A percentile compares a stretch with the other conserved stretches of the same genome.
These are phyloP conservation scores for Selenia dentaria DNA, from an alignment of 2,888 invertebrate genomes.

Conservation along the genomic window DNA sequence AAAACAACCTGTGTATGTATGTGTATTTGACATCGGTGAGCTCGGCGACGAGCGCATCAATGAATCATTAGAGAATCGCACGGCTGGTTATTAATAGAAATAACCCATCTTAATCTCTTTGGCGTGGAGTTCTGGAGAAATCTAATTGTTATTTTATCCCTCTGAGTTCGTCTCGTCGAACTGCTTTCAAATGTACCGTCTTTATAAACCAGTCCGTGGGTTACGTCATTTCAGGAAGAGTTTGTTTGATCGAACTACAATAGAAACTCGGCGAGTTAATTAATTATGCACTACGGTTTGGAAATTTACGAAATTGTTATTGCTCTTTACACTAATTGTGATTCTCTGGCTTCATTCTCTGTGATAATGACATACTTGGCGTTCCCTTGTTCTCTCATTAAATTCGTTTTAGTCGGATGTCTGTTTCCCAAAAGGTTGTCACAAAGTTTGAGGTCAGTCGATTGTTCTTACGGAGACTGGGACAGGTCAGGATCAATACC, in stretches of 20 bases:
- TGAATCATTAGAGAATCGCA: too few relatives aligned
- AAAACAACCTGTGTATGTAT: too few relatives aligned
- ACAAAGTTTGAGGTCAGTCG: slow-evolving; percentile 10
- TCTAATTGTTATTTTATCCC: slow-evolving; percentile 1
- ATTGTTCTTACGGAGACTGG: slow-evolving; percentile 2
- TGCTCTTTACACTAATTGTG: slow-evolving; percentile 2
- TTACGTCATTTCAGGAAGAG: too few relatives aligned
- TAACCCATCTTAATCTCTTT: too few relatives aligned
- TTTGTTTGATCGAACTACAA: not conserved
- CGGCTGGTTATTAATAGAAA: too few relatives aligned
- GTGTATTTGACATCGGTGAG: too few relatives aligned
- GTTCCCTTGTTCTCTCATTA: slow-evolving; percentile 24
- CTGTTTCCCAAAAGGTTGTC: slow-evolving; percentile 22
- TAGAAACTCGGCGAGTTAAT: not conserved
- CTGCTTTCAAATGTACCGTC: too few relatives aligned
- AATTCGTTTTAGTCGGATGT: slow-evolving; percentile 21
- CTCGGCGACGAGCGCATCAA: too few relatives aligned
- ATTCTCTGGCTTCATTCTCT: slow-evolving; percentile 11
- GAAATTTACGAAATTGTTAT: not conserved
- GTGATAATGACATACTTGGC: slow-evolving; percentile 15
- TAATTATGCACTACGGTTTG: slow-evolving; percentile 2
- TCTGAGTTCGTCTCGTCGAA: too few relatives aligned
- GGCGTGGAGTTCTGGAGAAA: slow-evolving; percentile 1
- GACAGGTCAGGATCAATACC: slow-evolving; percentile 10
- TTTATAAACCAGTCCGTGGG: too few relatives aligned